phyloP scores from a whole-genome alignment of 2,113 vertebrate genomes.

The Ammodytes marinus region DNA sequence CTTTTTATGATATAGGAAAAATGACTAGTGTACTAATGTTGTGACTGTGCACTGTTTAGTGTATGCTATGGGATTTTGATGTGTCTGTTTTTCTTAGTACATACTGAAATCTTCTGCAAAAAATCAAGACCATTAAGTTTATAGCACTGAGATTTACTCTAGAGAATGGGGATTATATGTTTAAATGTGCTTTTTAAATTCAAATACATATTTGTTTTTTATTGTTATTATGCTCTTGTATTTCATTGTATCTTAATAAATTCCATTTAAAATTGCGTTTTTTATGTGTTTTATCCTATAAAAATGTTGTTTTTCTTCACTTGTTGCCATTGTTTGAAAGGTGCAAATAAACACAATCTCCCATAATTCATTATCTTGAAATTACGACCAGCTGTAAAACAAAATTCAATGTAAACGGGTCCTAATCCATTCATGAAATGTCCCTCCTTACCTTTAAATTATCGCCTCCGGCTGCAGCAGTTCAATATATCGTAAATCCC shows the following conservation, averaged over 20 bases:
- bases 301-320: neutral
- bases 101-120: too few species aligned
- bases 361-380: too few species aligned
- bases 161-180: neutral
- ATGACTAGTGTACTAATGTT: too few species aligned
- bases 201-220: neutral
- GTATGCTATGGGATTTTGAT: neutral
- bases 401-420: too few species aligned
- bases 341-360: neutral
- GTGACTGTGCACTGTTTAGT: neutral
- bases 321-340: neutral
- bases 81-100: too few species aligned
- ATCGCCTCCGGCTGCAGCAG: conserved; percentile 3
- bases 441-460: conserved; percentile 30
- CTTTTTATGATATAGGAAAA: neutral
- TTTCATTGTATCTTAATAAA: neutral
- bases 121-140: neutral
- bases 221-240: neutral
- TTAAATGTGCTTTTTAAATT: neutral
- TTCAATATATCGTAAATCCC: conserved; percentile 10
- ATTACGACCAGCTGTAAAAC: too few species aligned
- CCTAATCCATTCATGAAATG: neutral
- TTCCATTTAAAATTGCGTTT: neutral
- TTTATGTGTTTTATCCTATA: neutral
- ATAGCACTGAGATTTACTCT: neutral